These are phyloP conservation scores for Mohoua ochrocephala DNA, from an alignment of 2,113 vertebrate species.

Conservation along the genomic window DNA sequence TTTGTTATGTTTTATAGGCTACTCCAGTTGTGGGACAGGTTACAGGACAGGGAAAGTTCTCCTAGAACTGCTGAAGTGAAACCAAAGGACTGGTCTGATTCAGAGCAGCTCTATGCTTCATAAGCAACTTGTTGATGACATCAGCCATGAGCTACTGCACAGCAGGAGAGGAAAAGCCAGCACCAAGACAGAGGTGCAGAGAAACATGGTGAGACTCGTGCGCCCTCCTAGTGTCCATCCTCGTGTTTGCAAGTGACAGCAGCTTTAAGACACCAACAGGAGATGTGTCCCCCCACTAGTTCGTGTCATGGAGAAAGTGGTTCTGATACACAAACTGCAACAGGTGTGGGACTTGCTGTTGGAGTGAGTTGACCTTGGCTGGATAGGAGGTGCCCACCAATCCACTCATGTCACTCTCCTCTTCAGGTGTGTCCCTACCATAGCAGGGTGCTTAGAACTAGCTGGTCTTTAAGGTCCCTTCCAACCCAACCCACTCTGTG, in stretches of 20 bases:
- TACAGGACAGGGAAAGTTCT: not conserved
- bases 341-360: not conserved
- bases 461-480: not conserved
- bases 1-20: not conserved
- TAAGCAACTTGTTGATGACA: not conserved
- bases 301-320: not conserved
- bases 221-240: not conserved
- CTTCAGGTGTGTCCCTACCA: not conserved
- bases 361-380: not conserved
- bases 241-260: not conserved
- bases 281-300: not conserved
- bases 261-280: not conserved
- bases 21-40: not conserved
- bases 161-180: not conserved
- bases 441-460: not conserved
- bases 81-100: not conserved
- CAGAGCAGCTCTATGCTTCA: not conserved
- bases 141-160: not conserved
- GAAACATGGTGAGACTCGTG: rapidly evolving
- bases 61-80: not conserved
- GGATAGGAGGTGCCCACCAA: not conserved
- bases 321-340: not conserved
- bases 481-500: not conserved
- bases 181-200: not conserved
- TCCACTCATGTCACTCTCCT: not conserved